These are phyloP conservation scores for Pangasius mekongensis DNA, from an alignment of 2,797 vertebrate genomes.

Conservation along the genomic window DNA sequence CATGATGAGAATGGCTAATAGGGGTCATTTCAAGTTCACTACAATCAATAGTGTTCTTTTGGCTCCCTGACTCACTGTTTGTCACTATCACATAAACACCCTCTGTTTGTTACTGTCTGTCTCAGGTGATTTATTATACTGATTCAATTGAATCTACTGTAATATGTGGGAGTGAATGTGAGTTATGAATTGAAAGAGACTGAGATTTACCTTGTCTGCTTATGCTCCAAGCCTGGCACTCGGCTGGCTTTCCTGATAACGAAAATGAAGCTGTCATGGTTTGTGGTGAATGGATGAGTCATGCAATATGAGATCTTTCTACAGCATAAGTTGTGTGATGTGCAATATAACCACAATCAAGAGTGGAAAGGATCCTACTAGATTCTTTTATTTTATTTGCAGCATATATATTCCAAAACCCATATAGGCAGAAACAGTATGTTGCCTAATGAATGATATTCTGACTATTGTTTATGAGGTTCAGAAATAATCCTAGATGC, in stretches of 20 bases:
- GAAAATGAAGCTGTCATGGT: slow-evolving; percentile 31
- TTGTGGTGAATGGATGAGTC: slow-evolving; percentile 48
- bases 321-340: slow-evolving; percentile 26
- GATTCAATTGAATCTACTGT: slow-evolving; percentile 22
- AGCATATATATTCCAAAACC: not conserved
- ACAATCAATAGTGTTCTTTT: not conserved
- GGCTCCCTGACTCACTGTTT: not conserved
- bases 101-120: slow-evolving; percentile 5
- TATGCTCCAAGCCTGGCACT: slow-evolving; percentile 2
- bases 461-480: not conserved
- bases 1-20: slow-evolving; percentile 8
- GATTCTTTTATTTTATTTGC: not conserved
- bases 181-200: slow-evolving; percentile 28
- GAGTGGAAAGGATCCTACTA: not conserved
- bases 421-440: not conserved
- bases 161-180: slow-evolving; percentile 16
- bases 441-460: not conserved
- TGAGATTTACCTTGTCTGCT: slow-evolving; percentile 8
- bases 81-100: not conserved
- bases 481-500: not conserved
- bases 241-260: slow-evolving; percentile 19
- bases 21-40: not conserved
- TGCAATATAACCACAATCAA: slow-evolving; percentile 20
- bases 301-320: slow-evolving; percentile 25
- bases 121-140: slow-evolving; percentile 26